Conservation (phyloP, 2,113 vertebrate genomes). For the Psettodes erumei region DNA sequence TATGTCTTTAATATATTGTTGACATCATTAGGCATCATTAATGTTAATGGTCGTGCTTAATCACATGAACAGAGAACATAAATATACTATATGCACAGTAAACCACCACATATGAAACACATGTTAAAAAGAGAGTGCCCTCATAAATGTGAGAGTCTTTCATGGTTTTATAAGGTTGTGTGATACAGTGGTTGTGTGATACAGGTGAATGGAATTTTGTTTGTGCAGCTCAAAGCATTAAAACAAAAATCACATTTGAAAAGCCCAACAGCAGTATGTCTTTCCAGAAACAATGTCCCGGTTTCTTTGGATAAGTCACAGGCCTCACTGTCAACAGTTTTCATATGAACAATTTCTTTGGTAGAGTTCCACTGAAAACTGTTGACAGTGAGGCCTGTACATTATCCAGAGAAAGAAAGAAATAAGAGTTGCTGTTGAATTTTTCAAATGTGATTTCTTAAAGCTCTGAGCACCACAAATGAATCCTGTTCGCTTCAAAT, state of each 20-base stretch:
- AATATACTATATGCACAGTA: slow-evolving; percentile 15
- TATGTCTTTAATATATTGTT: slow-evolving; percentile 52
- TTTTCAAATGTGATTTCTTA: slow-evolving; percentile 9
- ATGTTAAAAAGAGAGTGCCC: slow-evolving; percentile 1
- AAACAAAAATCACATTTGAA: slow-evolving; percentile 7
- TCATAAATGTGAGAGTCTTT: not conserved
- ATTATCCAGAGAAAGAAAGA: slow-evolving; percentile 17
- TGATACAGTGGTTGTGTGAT: not conserved
- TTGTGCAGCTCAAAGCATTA: not conserved
- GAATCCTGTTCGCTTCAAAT: slow-evolving; percentile 15
- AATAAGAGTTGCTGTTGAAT: slow-evolving; percentile 16
- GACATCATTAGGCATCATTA: slow-evolving; percentile 59
- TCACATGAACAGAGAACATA: slow-evolving; percentile 22
- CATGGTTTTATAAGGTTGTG: not conserved
- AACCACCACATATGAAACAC: slow-evolving; percentile 10
- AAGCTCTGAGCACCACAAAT: not conserved
- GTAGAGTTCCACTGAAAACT: slow-evolving; percentile 18
- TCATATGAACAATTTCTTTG: slow-evolving; percentile 12
- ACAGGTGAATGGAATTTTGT: not conserved
- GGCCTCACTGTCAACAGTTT: slow-evolving; percentile 21
- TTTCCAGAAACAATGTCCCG: slow-evolving; percentile 1
- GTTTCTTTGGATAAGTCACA: slow-evolving; percentile 23
- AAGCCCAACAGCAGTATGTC: not conserved
- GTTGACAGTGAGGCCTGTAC: slow-evolving; percentile 11
- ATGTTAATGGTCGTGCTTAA: slow-evolving; percentile 34